Percentiles rank a stretch among this genome's conserved stretches.
phyloP scores from a whole-genome alignment of 2,113 vertebrate genomes.

The Cathartes aura region DNA sequence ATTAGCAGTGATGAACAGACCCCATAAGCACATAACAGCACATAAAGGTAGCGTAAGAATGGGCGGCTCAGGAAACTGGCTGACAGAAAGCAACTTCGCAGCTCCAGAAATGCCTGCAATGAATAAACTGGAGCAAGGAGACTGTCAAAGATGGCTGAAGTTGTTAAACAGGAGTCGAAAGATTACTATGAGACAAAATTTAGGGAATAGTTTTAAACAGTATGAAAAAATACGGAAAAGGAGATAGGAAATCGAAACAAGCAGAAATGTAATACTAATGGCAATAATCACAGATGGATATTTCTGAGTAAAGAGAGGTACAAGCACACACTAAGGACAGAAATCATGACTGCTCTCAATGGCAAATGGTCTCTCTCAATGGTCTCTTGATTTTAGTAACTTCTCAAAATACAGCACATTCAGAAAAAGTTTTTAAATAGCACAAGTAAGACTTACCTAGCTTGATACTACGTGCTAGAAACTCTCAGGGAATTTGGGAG shows the following conservation, averaged over 20 bases:
- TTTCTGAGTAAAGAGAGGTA: not conserved
- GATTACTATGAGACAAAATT: not conserved
- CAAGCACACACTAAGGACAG: not conserved
- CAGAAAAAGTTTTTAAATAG: not conserved
- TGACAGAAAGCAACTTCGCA: not conserved
- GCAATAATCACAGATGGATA: not conserved
- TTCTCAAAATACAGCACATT: not conserved
- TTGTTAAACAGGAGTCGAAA: not conserved
- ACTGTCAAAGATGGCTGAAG: not conserved
- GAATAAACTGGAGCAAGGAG: not conserved
- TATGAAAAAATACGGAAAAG: not conserved
- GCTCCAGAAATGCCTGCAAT: not conserved
- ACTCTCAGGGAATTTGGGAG: not conserved
- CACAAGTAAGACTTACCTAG: not conserved
- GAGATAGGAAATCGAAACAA: not conserved
- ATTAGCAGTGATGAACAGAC: not conserved
- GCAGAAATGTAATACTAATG: not conserved
- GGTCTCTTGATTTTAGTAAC: not conserved
- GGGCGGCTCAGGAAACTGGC: not conserved
- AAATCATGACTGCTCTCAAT: rapidly evolving
- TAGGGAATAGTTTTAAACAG: not conserved
- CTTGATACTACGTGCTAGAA: not conserved
- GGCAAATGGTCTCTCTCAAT: not conserved
- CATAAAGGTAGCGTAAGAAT: not conserved
- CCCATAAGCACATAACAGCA: not conserved